A percentile compares a stretch with the other conserved stretches of the same genome.
Conservation (phyloP, 1,140 invertebrate species). For the Diachasma alloeum region DNA sequence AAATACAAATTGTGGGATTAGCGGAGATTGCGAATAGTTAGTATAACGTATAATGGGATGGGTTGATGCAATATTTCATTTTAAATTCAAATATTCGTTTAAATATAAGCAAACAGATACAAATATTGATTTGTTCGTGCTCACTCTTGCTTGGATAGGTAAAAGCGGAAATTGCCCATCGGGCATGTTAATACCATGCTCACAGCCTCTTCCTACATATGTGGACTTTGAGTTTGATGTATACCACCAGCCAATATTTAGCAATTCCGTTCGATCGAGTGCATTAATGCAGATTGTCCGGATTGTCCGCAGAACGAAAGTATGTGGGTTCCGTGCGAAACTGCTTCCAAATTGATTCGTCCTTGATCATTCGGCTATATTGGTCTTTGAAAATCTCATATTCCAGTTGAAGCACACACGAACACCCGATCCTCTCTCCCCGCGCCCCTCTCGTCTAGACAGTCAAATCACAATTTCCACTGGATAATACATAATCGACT, state of each 20-base stretch:
- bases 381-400: conserved; percentile 21
- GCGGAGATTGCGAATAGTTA: no score
- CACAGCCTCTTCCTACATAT: conserved; percentile 11
- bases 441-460: neutral
- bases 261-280: conserved; percentile 38
- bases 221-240: conserved; percentile 22
- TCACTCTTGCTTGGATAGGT: neutral
- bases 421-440: neutral
- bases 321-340: conserved; percentile 15
- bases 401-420: neutral
- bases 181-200: conserved; percentile 41
- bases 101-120: neutral
- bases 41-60: no score
- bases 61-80: no score
- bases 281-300: conserved; percentile 44
- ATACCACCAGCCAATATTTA: conserved; percentile 40
- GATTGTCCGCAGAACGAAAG: conserved; percentile 17
- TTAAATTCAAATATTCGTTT: no score
- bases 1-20: no score
- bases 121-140: neutral
- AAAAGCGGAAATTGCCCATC: conserved; percentile 42
- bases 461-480: neutral
- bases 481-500: neutral
- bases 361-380: conserved; percentile 20
- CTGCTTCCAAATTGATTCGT: conserved; percentile 22